Conservation (phyloP, 35 echinoderm and acorn worm species). For the Acanthaster planci region DNA sequence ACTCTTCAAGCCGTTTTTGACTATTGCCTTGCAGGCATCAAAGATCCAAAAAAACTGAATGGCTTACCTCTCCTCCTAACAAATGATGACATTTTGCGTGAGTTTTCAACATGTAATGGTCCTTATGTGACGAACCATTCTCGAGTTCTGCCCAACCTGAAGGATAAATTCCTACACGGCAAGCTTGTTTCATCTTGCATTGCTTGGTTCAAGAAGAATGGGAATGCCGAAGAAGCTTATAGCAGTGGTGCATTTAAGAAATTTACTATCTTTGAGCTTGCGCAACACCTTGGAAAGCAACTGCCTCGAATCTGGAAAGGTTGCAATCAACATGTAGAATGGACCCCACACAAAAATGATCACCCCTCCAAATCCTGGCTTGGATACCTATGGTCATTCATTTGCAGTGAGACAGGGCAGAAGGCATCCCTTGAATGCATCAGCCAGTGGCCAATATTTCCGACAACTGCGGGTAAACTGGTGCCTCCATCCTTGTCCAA, state of each 20-base stretch:
- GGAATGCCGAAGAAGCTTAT: background rate
- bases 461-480: conserved; percentile 14
- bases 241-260: conserved; percentile 30
- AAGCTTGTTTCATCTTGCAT: background rate
- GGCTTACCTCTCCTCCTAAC: conserved; percentile 26
- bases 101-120: background rate
- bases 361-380: conserved; percentile 16
- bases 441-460: conserved; percentile 27
- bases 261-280: conserved; percentile 27
- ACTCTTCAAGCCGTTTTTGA: background rate
- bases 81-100: conserved; percentile 11
- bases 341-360: conserved; percentile 2
- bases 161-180: conserved; percentile 9
- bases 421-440: background rate
- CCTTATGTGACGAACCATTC: background rate
- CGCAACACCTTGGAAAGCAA: background rate
- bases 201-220: background rate
- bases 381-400: conserved; percentile 17
- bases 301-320: conserved; percentile 18
- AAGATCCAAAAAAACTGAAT: conserved; percentile 17
- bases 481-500: conserved; percentile 12
- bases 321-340: conserved; percentile 17
- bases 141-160: background rate
- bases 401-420: background rate
- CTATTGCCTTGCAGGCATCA: conserved; percentile 7